A percentile compares a stretch with the other conserved stretches of the same genome.
Conservation (phyloP, 2,888 invertebrate genomes). For the Mesorhabditis spiculigera region DNA sequence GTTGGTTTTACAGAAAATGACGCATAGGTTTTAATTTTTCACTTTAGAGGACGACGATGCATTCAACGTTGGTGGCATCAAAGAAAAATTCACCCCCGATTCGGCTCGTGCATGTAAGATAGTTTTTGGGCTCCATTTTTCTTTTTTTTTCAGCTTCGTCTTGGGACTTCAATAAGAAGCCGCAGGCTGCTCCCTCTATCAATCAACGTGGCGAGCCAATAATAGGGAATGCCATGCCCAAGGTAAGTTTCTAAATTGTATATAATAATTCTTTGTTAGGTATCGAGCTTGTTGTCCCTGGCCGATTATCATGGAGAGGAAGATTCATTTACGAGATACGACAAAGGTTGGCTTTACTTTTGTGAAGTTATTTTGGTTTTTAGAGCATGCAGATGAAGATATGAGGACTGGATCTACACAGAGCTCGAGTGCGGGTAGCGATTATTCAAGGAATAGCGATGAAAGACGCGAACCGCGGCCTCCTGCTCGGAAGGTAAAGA, state of each 20-base stretch:
- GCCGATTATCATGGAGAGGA: neutral
- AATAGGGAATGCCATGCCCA: neutral
- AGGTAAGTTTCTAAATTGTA: slow-evolving; percentile 1
- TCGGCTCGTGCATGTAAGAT: too few relatives aligned
- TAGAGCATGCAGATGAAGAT: neutral
- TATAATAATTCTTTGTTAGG: neutral
- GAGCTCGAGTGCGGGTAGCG: neutral
- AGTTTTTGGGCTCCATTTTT: too few relatives aligned
- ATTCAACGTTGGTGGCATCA: neutral
- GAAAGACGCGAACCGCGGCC: neutral
- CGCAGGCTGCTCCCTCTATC: too few relatives aligned
- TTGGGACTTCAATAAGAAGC: too few relatives aligned
- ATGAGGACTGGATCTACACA: neutral
- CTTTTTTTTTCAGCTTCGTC: too few relatives aligned
- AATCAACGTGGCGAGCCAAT: too few relatives aligned
- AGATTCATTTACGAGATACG: slow-evolving; percentile 1
- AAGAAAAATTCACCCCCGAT: neutral
- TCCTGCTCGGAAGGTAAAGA: neutral
- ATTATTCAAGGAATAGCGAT: neutral
- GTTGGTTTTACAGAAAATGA: neutral
- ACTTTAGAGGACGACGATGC: neutral
- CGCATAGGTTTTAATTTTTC: neutral
- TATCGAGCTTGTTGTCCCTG: neutral
- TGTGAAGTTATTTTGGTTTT: neutral
- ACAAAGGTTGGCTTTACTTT: neutral